Conservation (phyloP, 2,888 invertebrate species). For the Pseudococcus jackbeardsleyi region DNA sequence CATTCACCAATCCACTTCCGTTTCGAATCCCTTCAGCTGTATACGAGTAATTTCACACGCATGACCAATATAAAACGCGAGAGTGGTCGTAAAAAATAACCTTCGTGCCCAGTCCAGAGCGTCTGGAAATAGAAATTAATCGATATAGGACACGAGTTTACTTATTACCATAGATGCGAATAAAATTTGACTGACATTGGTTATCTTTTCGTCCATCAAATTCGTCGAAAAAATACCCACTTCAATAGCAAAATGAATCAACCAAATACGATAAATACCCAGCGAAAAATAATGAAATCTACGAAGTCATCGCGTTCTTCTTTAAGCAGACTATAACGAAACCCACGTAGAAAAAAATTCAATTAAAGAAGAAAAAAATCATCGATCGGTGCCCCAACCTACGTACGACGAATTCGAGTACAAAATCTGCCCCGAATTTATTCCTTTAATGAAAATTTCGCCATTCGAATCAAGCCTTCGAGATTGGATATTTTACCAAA, state of each 20-base stretch:
- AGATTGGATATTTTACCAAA: neutral
- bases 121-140: slow-evolving; percentile 1
- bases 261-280: neutral
- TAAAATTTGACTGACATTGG: neutral
- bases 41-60: neutral
- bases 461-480: neutral
- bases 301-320: neutral
- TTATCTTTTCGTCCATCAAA: neutral
- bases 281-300: neutral
- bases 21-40: neutral
- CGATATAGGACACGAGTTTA: neutral
- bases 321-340: no score
- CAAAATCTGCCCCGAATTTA: no score
- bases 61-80: neutral
- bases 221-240: neutral
- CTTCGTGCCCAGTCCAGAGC: neutral
- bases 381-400: neutral
- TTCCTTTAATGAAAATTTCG: no score
- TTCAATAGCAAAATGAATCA: neutral
- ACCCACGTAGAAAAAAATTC: no score
- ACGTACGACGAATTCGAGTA: neutral
- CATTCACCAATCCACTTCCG: neutral
- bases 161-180: neutral
- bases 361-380: no score
- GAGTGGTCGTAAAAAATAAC: neutral